phyloP scores from a whole-genome alignment of 1,140 invertebrate genomes.

The Aleiodes sp. region DNA sequence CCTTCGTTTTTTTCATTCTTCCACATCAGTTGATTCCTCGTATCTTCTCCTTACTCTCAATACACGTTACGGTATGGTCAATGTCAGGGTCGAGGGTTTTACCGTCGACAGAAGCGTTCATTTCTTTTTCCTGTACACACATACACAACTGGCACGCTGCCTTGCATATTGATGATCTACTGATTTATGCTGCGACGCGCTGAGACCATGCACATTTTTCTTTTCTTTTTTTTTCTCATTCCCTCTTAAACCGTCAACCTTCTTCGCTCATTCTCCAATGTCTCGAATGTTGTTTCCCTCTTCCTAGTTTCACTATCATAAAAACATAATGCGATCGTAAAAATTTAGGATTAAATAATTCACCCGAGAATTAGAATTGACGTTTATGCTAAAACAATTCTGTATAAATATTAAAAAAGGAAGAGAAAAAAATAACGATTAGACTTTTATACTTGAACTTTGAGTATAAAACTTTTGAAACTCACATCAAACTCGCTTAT shows the following conservation, averaged over 20 bases:
- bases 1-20: background rate
- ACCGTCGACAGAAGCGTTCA: constrained; percentile 35
- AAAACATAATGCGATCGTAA: background rate
- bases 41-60: background rate
- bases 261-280: background rate
- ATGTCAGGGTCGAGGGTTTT: constrained; percentile 40
- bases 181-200: constrained; percentile 38
- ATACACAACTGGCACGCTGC: constrained; percentile 40
- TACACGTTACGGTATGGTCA: constrained; percentile 31
- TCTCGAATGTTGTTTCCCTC: background rate
- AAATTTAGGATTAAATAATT: background rate
- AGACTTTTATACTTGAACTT: constrained; percentile 4
- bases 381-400: no score
- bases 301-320: background rate
- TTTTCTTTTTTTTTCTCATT: constrained; percentile 12
- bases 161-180: constrained; percentile 40
- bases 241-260: background rate
- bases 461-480: background rate
- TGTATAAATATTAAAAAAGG: constrained; percentile 19
- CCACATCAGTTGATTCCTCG: background rate
- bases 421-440: constrained; percentile 1
- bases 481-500: constrained; percentile 8
- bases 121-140: constrained; percentile 38
- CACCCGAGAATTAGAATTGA: no score
- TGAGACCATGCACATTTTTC: constrained; percentile 28